A percentile compares a stretch with the other conserved stretches of the same genome.
Conservation (phyloP, 2,888 invertebrate species). For the Melipona bicolor region DNA sequence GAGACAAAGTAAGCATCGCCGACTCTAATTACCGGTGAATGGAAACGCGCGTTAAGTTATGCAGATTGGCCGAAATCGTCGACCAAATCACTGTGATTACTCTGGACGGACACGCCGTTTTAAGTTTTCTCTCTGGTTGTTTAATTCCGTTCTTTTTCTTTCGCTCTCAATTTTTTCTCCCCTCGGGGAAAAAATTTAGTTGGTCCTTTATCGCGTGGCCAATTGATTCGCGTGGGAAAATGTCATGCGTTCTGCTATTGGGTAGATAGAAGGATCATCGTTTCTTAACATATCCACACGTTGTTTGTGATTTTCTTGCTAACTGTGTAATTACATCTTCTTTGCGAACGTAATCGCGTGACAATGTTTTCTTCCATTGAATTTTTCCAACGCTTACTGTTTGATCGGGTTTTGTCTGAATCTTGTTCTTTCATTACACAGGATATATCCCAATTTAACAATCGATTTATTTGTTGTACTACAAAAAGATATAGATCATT, state of each 20-base stretch:
- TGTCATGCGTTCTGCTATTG: neutral
- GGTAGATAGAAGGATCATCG: conserved; percentile 6
- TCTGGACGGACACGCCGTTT: conserved; percentile 5
- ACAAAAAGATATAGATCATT: too few species aligned
- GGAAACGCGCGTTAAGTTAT: conserved; percentile 29
- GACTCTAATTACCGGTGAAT: conserved; percentile 31
- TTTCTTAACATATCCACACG: neutral
- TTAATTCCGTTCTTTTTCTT: conserved; percentile 2
- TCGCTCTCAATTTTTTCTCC: neutral
- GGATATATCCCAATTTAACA: neutral
- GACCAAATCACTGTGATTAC: conserved; percentile 24
- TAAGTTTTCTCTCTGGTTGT: conserved; percentile 17
- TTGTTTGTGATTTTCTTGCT: conserved; percentile 17
- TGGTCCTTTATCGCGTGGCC: neutral
- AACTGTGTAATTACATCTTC: neutral
- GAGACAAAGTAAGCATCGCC: conserved; percentile 36
- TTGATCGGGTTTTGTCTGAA: neutral
- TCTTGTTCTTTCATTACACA: neutral
- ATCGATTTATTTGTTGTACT: neutral
- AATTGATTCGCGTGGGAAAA: conserved; percentile 29
- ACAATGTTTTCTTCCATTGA: neutral
- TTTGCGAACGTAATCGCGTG: neutral
- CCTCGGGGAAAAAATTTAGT: too few species aligned
- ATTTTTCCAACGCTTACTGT: neutral
- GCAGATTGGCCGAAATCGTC: conserved; percentile 27